These are phyloP conservation scores for Trialeurodes vaporariorum DNA, from an alignment of 1,140 invertebrate species.

Conservation along the genomic window DNA sequence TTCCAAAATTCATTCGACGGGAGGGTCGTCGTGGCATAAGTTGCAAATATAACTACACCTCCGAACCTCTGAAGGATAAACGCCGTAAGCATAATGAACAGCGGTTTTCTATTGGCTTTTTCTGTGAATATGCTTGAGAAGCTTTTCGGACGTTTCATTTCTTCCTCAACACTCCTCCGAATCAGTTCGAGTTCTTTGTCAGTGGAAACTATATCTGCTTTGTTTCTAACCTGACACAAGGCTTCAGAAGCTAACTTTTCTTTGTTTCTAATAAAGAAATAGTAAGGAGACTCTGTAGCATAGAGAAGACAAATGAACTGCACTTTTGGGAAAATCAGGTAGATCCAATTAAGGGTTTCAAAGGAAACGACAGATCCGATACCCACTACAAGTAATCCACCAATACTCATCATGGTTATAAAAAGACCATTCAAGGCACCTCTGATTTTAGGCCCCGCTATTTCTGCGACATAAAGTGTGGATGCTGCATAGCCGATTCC, in stretches of 20 bases:
- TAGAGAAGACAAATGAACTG: too few relatives aligned
- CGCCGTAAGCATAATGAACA: slow-evolving; percentile 20
- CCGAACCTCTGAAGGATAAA: slow-evolving; percentile 21
- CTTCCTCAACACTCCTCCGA: too few relatives aligned
- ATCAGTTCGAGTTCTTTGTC: too few relatives aligned
- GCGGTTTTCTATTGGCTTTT: too few relatives aligned
- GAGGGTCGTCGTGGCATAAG: slow-evolving; percentile 22
- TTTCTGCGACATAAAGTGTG: slow-evolving; percentile 78
- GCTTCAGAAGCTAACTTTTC: slow-evolving; percentile 46
- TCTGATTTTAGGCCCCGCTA: slow-evolving; percentile 35
- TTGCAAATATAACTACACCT: slow-evolving; percentile 21
- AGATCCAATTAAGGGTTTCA: too few relatives aligned
- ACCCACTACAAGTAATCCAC: slow-evolving; percentile 60
- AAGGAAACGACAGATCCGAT: slow-evolving; percentile 62
- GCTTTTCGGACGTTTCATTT: too few relatives aligned
- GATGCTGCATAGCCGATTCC: slow-evolving; percentile 61
- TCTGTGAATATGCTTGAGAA: too few relatives aligned
- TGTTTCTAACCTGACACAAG: too few relatives aligned
- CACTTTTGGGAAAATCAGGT: too few relatives aligned
- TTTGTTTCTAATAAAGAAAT: slow-evolving; percentile 45
- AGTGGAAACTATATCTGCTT: too few relatives aligned
- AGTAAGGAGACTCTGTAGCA: slow-evolving; percentile 71
- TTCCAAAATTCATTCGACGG: too few relatives aligned
- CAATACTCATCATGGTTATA: slow-evolving; percentile 61
- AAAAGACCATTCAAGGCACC: slow-evolving; percentile 52